Base-by-base conservation (phyloP, 2,888 invertebrate species). In the Latrodectus elegans region DNA sequence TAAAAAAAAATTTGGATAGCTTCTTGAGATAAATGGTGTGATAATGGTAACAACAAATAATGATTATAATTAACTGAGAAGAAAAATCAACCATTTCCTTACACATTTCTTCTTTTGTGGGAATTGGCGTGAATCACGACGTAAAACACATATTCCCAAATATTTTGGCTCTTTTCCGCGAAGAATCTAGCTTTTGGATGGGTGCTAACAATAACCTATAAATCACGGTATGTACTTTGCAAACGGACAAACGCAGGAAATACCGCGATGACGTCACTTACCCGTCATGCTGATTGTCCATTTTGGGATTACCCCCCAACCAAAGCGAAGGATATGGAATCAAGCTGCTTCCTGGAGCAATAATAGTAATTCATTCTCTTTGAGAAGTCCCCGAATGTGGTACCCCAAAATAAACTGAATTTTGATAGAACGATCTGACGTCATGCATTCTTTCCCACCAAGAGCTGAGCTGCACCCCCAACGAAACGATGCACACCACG, bases 221-320 rank as follows among this genome's bases (percentile, higher is more conserved):
- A 76, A 76, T 83, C 83, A 81, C 60, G 38, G 38, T 38, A 38
- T 38, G 38, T 6, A 38, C 3, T 10, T 10, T 51, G 60, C 70
- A 67, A 83, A 73, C 22, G 60, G 77, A 73, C 84, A 84, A 73
- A 84, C 71, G 72, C 80, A 86, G 86, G 86, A 86, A 86, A 72
- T 65, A 76, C n/a, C 70, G 38, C 26, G 71, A 11, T 87, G 81
- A 87, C 86, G 86, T 87, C 86, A 87, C 70, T 60, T 70, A 9
- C 49, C 75, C 67, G 22, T 72, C 72, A 70, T 79, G 86, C 74
- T 85, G 85, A 78, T 74, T 73, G 60, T 60, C 26, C 64, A 60
- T 60, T 15, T 15, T 15, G 6, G 6, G 38, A 53, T 38, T 22
- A n/a, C 68, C 75, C 85, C 80, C 80, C 55, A 17, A 49, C 51